Conservation (phyloP, 2,888 invertebrate genomes). For the Notocelia uddmanniana region DNA sequence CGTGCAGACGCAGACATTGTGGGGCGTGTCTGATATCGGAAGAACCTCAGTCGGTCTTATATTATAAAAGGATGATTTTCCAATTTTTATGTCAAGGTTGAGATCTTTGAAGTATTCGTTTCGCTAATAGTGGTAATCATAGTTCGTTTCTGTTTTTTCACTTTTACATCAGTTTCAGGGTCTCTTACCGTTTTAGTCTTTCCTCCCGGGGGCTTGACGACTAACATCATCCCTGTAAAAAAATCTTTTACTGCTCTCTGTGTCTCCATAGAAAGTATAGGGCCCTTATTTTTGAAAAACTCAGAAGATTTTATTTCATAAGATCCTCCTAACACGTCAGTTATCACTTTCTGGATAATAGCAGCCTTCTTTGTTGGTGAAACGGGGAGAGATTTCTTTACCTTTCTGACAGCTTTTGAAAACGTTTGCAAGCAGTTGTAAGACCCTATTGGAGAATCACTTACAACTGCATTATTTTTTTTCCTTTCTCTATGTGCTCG, state of each 20-base stretch:
- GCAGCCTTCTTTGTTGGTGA: slow-evolving; percentile 25
- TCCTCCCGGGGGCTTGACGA: background rate
- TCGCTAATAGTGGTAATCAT: slow-evolving; percentile 31
- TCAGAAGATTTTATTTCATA: slow-evolving; percentile 7
- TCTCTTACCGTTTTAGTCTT: background rate
- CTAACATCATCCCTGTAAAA: slow-evolving; percentile 9
- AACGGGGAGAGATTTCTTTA: slow-evolving; percentile 21
- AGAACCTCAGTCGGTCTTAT: background rate
- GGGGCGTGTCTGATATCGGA: slow-evolving; percentile 23
- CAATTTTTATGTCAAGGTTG: slow-evolving; percentile 21
- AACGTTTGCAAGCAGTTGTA: slow-evolving; percentile 27
- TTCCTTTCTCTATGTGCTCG: slow-evolving; percentile 19
- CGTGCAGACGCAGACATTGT: slow-evolving; percentile 33
- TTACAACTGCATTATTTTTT: slow-evolving; percentile 3
- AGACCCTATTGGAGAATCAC: slow-evolving; percentile 18
- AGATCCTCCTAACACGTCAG: slow-evolving; percentile 2
- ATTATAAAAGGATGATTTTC: slow-evolving; percentile 5
- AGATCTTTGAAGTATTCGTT: slow-evolving; percentile 26
- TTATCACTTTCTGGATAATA: slow-evolving; percentile 19
- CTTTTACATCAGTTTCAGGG: slow-evolving; percentile 9
- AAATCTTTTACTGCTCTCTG: slow-evolving; percentile 18
- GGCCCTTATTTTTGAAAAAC: background rate
- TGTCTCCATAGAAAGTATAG: background rate
- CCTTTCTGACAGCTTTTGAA: slow-evolving; percentile 6
- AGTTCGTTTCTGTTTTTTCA: slow-evolving; percentile 31